These are phyloP conservation scores for Diploptera punctata DNA, from an alignment of 2,888 invertebrate genomes.

Conservation along the genomic window DNA sequence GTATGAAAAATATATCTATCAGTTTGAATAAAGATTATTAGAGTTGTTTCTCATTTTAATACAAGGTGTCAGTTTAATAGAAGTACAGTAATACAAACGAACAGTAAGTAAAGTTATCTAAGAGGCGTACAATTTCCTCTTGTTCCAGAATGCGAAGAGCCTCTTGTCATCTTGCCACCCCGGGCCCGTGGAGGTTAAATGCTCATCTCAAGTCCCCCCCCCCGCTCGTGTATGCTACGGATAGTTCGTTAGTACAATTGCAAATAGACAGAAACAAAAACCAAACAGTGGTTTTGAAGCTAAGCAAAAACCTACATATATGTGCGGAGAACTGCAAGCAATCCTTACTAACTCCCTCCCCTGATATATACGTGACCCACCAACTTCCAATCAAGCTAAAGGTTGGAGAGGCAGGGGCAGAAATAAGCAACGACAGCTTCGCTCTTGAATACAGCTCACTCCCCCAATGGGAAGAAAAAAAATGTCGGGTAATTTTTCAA, in stretches of 20 bases:
- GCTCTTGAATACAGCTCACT: not conserved
- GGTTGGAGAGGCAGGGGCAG: not conserved
- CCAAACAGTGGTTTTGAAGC: conserved; percentile 3
- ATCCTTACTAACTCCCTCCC: conserved; percentile 9
- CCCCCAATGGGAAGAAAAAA: too few species aligned
- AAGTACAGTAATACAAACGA: too few species aligned
- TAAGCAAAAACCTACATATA: conserved; percentile 5
- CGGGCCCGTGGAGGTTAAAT: not conserved
- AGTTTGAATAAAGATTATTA: too few species aligned
- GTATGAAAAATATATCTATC: too few species aligned
- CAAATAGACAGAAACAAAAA: conserved; percentile 4
- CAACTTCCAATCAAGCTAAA: conserved; percentile 6
- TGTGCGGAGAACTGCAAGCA: not conserved
- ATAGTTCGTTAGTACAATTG: conserved; percentile 17
- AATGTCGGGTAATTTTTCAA: too few species aligned
- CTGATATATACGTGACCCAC: conserved; percentile 11
- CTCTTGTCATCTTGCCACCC: too few species aligned
- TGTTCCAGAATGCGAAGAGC: too few species aligned
- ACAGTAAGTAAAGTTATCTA: too few species aligned
- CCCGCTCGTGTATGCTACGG: not conserved
- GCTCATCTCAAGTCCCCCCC: not conserved
- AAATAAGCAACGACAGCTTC: not conserved
- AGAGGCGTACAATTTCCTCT: too few species aligned
- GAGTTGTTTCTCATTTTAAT: too few species aligned
- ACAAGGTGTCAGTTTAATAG: too few species aligned